Evolutionary conservation across 2,888 invertebrate species (phyloP), one percentile per base, ranked within the genome.

Genomic region (Acanthacorydalis orientalis): DNA sequence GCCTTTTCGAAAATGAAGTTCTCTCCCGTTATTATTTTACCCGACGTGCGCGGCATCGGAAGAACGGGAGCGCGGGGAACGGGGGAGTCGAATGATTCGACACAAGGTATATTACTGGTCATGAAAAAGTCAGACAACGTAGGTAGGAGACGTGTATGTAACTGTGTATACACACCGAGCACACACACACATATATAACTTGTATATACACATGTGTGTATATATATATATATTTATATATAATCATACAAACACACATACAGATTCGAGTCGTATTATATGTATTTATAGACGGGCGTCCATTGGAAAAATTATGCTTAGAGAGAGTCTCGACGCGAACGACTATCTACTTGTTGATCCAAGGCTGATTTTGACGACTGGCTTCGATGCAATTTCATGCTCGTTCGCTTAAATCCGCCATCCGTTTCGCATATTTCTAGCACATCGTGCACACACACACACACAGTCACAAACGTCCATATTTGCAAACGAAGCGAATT

Each of bases 301-400:
- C 46, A 46, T 46, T 46, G 46, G 46, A 46, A 46, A 46, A 46
- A 14, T 39, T 15, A 44, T 6, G 23, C 23, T 2, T 23, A 4
- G 3, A 23, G 23, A 2, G 23, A 23, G 23, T 23, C 23, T 23
- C 23, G 6, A 23, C 23, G 23, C 23, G 23, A 23, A 2, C 23
- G 23, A 23, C 23, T 23, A 23, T 23, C 23, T 23, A 23, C 23
- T 23, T 23, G 23, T 23, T 23, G 23, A 23, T 23, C 23, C 23
- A 23, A 23, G 23, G 23, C 23, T 23, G 23, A 23, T 23, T 23
- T 23, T 23, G 23, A 23, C 6, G 23, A 23, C 23, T 23, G 23
- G 23, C 23, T 23, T n/a, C 23, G 2, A 23, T 23, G 23, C 23
- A 23, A 6, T 23, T 23, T 23, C 23, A 23, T 23, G 23, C 23